phyloP scores from a whole-genome alignment of 2,113 vertebrate genomes.

The Calyptomena viridis region DNA sequence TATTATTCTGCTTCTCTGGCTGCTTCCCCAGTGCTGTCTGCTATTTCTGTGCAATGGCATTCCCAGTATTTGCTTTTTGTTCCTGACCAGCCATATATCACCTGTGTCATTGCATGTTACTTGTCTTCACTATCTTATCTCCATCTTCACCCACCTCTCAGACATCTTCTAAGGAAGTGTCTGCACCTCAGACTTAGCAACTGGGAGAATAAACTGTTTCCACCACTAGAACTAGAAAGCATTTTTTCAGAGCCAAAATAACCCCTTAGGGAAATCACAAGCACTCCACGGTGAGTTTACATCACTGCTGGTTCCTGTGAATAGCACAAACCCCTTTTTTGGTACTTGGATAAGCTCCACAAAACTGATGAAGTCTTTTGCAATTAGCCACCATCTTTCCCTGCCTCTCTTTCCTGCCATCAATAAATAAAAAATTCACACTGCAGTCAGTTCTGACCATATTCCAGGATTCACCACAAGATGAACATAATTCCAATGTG shows the following conservation, averaged over 20 bases:
- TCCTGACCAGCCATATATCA: not conserved
- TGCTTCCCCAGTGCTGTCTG: not conserved
- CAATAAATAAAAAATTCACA: not conserved
- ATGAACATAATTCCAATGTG: not conserved
- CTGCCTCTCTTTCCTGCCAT: not conserved
- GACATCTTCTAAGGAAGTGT: not conserved
- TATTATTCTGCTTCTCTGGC: not conserved
- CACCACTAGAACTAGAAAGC: not conserved
- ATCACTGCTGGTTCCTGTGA: not conserved
- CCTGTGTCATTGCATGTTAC: not conserved
- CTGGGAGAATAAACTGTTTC: not conserved
- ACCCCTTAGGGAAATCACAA: not conserved
- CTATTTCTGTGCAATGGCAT: not conserved
- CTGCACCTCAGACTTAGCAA: not conserved
- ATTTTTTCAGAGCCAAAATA: not conserved
- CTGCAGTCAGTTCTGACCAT: not conserved
- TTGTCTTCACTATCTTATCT: conserved; percentile 1
- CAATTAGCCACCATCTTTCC: not conserved
- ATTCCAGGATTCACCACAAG: not conserved
- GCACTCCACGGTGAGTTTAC: not conserved
- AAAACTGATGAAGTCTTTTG: not conserved
- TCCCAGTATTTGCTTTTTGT: not conserved
- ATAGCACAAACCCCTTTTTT: not conserved
- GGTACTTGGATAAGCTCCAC: not conserved
- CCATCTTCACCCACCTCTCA: not conserved